Conservation (phyloP, 2,113 vertebrate genomes). For the Ptychochromis oligacanthus region DNA sequence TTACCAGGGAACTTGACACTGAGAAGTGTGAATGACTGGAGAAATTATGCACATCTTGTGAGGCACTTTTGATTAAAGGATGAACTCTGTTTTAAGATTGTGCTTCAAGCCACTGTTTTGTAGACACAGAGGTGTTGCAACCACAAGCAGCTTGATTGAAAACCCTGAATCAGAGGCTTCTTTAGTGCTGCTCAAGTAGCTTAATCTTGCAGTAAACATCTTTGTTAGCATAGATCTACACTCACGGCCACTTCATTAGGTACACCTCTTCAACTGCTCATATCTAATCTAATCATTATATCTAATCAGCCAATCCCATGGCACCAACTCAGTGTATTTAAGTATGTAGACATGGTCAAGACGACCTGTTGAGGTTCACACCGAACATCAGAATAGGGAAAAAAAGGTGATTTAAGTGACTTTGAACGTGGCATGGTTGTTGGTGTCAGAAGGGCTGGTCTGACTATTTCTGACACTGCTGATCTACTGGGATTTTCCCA, state of each 20-base stretch:
- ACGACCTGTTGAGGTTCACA: not conserved
- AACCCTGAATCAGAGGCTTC: not conserved
- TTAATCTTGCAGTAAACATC: not conserved
- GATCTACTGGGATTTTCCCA: not conserved
- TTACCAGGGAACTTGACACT: conserved; percentile 4
- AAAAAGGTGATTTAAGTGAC: not conserved
- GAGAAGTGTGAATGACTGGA: conserved; percentile 1
- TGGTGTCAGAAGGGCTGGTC: not conserved
- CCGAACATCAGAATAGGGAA: not conserved
- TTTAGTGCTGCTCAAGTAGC: conserved; percentile 3
- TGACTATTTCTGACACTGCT: not conserved
- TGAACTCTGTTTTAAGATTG: conserved; percentile 26
- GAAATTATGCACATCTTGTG: conserved; percentile 18
- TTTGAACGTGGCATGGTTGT: not conserved
- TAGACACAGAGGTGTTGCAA: not conserved
- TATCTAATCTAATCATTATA: not conserved
- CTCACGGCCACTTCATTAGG: not conserved
- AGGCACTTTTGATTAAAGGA: conserved; percentile 28
- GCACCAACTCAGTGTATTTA: not conserved
- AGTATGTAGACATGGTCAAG: not conserved
- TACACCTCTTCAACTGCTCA: not conserved
- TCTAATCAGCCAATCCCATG: not conserved
- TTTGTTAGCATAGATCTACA: not conserved
- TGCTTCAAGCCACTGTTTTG: conserved; percentile 6
- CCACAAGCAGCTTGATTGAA: not conserved